Evolutionary conservation across 2,113 vertebrate species (phyloP).

Genomic region (Motacilla tschutschensis): DNA sequence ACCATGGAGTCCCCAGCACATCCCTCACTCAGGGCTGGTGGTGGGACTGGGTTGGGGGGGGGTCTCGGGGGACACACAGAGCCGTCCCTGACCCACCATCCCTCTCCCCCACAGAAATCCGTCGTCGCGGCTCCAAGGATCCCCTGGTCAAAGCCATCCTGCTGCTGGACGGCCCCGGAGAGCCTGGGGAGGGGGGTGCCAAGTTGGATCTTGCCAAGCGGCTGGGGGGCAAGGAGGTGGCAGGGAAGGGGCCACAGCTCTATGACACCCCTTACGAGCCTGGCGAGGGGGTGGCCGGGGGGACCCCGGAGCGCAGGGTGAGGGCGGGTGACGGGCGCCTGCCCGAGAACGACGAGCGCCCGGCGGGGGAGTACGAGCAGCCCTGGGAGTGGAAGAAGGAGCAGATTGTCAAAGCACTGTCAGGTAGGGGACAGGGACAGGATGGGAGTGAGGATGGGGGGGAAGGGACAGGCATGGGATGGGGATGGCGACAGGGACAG

Average conservation of each 20-base stretch:
- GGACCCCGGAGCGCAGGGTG: background rate
- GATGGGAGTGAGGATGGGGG: too few species aligned
- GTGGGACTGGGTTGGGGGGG: too few species aligned
- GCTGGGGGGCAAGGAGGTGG: slow-evolving; percentile 41
- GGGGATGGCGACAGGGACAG: background rate
- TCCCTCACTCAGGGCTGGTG: background rate
- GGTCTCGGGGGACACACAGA: background rate
- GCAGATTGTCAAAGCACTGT: slow-evolving; percentile 81
- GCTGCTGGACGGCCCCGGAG: slow-evolving; percentile 73
- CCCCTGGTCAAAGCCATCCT: slow-evolving; percentile 86
- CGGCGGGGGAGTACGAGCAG: slow-evolving; percentile 80
- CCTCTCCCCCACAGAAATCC: slow-evolving; percentile 77
- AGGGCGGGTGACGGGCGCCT: slow-evolving; percentile 48
- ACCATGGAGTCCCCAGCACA: background rate
- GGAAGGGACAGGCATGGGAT: background rate
- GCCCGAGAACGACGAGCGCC: slow-evolving; percentile 76
- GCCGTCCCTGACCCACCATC: background rate
- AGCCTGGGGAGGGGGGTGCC: slow-evolving; percentile 47
- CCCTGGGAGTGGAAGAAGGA: slow-evolving; percentile 93
- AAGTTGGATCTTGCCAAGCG: slow-evolving; percentile 42
- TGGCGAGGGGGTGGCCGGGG: background rate
- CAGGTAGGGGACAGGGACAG: slow-evolving; percentile 69
- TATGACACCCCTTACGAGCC: slow-evolving; percentile 71
- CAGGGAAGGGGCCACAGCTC: slow-evolving; percentile 65
- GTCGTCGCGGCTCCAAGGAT: slow-evolving; percentile 90